These are phyloP conservation scores for Eunapius fragilis DNA, from an alignment of 37 sponge, comb jelly and placozoan species.

Conservation along the genomic window DNA sequence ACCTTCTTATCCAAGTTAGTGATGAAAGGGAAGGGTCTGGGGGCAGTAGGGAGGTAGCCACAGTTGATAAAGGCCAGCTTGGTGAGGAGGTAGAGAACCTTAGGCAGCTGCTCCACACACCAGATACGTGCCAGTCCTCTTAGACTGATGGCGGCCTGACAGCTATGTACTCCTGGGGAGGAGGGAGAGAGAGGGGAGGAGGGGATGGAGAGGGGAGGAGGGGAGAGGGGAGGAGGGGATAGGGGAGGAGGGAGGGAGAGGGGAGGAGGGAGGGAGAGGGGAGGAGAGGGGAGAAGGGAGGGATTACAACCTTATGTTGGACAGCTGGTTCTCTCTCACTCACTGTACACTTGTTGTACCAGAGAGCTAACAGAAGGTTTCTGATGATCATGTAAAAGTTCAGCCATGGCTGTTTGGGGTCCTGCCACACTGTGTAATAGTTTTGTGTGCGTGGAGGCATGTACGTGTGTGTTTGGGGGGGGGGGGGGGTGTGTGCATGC, in stretches of 20 bases:
- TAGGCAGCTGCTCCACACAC: conserved; percentile 46
- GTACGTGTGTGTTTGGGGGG: background rate
- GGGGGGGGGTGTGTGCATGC: no score
- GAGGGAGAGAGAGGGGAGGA: background rate
- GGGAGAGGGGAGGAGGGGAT: background rate
- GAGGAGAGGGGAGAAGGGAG: background rate
- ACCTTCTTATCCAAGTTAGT: background rate
- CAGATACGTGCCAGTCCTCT: conserved; percentile 68
- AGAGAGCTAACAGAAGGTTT: conserved; percentile 84
- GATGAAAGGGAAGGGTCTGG: conserved; percentile 53
- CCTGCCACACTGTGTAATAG: background rate
- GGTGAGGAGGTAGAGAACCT: conserved; percentile 73
- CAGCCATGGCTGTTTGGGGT: conserved; percentile 15
- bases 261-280: background rate
- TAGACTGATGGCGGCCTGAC: conserved; percentile 32
- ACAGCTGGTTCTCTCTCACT: background rate
- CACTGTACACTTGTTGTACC: conserved; percentile 81
- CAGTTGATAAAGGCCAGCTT: conserved; percentile 75
- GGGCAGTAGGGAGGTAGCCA: conserved; percentile 48
- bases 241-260: background rate
- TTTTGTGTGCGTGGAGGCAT: background rate
- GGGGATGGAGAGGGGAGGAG: background rate
- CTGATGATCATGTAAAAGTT: conserved; percentile 80
- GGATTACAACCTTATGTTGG: no score
- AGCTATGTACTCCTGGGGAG: conserved; percentile 17